Base-by-base conservation (phyloP, 37 sponge, comb jelly and placozoan species). In the Ianthella basta region DNA sequence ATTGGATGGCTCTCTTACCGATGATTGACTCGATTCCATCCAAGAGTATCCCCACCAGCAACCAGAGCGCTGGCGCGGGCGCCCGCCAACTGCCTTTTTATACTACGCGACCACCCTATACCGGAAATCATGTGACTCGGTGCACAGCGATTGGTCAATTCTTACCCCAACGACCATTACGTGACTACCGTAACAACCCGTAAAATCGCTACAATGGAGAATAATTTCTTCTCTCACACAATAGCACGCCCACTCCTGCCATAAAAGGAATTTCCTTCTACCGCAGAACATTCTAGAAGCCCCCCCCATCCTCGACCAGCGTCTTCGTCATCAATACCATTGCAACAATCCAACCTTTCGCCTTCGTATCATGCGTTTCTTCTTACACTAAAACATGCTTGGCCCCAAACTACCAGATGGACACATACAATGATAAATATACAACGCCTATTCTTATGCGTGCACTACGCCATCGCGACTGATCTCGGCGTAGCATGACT, bases 111-210 rank as follows among this genome's bases (percentile, higher is more conserved):
- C 44, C 54, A 36, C 44, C 44, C 23, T 4, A n/a, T 2, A 41
- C 53, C 78, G 78, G 78, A 75, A 75, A 36, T 75, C 78, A 75
- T 75, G 37, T 75, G 78, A 75, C 78, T 41, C 20, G 78, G 38
- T 50, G 21, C 16, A 19, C 37, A 24, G 24, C 25, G 78, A 75
- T 75, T 75, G 78, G 78, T 36, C 54, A 24, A 75, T 38, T 38
- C n/a, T 24, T 4, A 75, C 32, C 53, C 54, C 2, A 75, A 2
- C 53, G 10, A 19, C n/a, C 78, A n/a, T n/a, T 25, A 19, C 54
- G 54, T 50, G 53, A 40, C 3, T 75, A 75, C 54, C 70, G 78
- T n/a, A 50, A 75, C 25, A 30, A 13, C 24, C n/a, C 44, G 21
- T 75, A 39, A 21, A 14, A 15, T 1, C 53, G 33, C 50, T 10